Base-by-base conservation (phyloP, 2,113 vertebrate genomes). In the Indicator indicator region DNA sequence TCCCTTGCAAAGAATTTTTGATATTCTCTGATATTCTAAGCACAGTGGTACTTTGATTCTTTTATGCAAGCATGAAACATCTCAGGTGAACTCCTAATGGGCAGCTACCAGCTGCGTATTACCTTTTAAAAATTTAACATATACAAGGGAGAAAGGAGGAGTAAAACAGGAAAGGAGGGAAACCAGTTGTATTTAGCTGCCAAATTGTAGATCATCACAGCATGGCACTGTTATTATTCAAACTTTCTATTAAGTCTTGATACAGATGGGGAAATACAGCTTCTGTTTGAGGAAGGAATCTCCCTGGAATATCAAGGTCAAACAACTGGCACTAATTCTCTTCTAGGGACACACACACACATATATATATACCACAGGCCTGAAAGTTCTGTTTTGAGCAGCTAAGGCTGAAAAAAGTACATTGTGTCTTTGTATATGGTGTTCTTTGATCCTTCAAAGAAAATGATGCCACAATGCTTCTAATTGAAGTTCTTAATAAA, bases 361-460 rank as follows among this genome's bases (percentile, higher is more conserved):
- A 44, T 44, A 4, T 13, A 42, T 9, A 4, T 13, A 42, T 8
- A 36, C 33, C 33, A 83, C 21, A 60, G 38, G 62, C 10, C 18
- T 42, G 33, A 5, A 65, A 65, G 16, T 30, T 79, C n/a, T 68
- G 54, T 50, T 36, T 13, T 14, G 30, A 81, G 55, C n/a, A 83
- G 33, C 55, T 62, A 33, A 38, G 12, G 56, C 24, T 90, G 46
- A 80, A 70, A 32, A 21, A 46, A 56, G 18, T 8, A 63, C 16
- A 32, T 5, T 0, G 0, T 12, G 24, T 32, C 18, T 52, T 65
- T 5, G 2, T 5, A 28, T 8, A 38, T 4, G 38, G 18, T 18
- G 14, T 67, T 7, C 23, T 11, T 21, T 28, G 12, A 74, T 26
- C 32, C 8, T 38, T 48, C 73, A 38, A 63, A 46, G 52, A 77